Evolutionary conservation across 2,113 vertebrate genomes (phyloP), one percentile per base, ranked within the genome.

Genomic region (Rhinopomastus cyanomelas): DNA sequence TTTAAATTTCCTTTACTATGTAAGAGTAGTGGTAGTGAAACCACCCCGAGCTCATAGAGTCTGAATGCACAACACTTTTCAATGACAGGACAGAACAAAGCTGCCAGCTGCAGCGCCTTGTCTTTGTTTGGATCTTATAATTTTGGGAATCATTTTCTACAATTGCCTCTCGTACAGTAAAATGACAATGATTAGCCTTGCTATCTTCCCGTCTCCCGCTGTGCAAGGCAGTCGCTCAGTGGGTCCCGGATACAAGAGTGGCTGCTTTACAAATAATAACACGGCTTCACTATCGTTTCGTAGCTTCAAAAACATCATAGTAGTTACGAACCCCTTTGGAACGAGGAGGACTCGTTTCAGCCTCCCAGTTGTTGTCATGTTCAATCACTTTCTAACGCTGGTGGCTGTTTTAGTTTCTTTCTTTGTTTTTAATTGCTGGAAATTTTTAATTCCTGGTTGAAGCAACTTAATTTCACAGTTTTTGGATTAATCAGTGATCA

Each of bases 101-200:
- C 87, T 92, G 64, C 66, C 86, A 94, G 92, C 87, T 92, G 92
- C 80, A 88, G n/a, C 94, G 83, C 62, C 59, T 91, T 78, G 62
- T 79, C 77, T 93, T 96, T 81, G 64, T 92, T 95, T 94, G 59
- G 57, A 71, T 92, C 88, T 96, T 91, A 88, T 83, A 90, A 95
- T 94, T 94, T 95, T 90, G 89, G 69, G 81, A 93, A 95, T 87
- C 52, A 84, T 96, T 96, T 95, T 93, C 88, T 92, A 92, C 96
- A 95, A 96, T 94, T 94, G 93, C 91, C 81, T 94, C 79, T 92
- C 88, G 85, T 94, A 93, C 87, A 92, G 88, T 91, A 87, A 96
- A 95, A 96, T 91, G 91, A 89, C 92, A 94, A 91, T 94, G 95
- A 96, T 95, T 93, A 95, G 90, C 21, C 76, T 87, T 55, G 64